Percentiles rank a stretch among this genome's conserved stretches.
These are phyloP conservation scores for Luidia sarsii DNA, from an alignment of 53 echinoderm and acorn worm species.

Conservation along the genomic window DNA sequence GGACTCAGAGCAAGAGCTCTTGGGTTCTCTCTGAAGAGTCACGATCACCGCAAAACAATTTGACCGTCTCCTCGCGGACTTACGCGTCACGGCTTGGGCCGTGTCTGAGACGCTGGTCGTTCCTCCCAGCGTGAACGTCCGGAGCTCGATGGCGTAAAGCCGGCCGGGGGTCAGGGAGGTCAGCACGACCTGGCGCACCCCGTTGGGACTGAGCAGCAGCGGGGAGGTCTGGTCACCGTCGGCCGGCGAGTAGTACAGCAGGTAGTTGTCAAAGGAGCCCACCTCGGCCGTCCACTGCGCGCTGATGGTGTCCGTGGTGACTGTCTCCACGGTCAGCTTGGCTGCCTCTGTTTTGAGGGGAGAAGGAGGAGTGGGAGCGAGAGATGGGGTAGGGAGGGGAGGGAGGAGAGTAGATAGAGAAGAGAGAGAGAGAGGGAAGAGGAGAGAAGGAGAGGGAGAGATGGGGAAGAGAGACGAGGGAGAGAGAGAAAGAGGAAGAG, in stretches of 20 bases:
- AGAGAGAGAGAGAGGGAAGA: too few relatives aligned
- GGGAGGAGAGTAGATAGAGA: too few relatives aligned
- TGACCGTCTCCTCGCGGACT: not conserved
- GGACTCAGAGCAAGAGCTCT: too few relatives aligned
- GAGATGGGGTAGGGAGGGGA: too few relatives aligned
- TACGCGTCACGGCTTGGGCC: constrained; percentile 20
- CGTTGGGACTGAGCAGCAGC: not conserved
- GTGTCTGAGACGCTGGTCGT: constrained; percentile 17
- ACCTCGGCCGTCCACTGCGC: constrained; percentile 59
- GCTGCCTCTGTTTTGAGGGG: not conserved
- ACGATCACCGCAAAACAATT: not conserved
- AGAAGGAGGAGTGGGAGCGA: too few relatives aligned
- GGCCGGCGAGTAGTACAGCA: constrained; percentile 56
- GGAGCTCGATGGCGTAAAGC: constrained; percentile 7
- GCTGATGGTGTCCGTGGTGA: constrained; percentile 37
- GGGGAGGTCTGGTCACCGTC: constrained; percentile 51
- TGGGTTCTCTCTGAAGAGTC: not conserved
- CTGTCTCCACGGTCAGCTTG: not conserved
- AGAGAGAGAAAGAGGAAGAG: too few relatives aligned
- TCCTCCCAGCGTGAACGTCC: not conserved
- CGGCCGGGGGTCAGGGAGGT: constrained; percentile 40
- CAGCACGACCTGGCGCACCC: not conserved
- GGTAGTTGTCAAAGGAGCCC: constrained; percentile 74
- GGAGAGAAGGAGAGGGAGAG: too few relatives aligned
- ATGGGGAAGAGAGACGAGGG: too few relatives aligned